Conservation (phyloP, 1,140 invertebrate genomes). For the Zaprionus camerounensis region DNA sequence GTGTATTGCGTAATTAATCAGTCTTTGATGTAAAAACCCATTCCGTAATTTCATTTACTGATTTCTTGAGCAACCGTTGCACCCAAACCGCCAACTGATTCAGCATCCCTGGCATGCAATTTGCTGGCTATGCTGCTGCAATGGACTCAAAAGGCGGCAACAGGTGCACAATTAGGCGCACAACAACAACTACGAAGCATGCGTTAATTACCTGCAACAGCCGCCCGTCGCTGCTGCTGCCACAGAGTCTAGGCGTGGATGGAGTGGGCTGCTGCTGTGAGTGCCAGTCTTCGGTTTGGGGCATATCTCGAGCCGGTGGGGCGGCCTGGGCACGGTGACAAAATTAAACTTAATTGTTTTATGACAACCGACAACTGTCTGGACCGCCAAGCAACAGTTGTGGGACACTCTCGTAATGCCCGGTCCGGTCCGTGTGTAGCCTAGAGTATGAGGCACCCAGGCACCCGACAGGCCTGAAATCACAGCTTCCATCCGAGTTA, state of each 20-base stretch:
- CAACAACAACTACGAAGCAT: constrained; percentile 63
- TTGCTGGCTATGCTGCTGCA: constrained; percentile 27
- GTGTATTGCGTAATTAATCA: not conserved
- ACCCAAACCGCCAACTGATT: constrained; percentile 28
- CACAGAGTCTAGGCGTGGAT: constrained; percentile 15
- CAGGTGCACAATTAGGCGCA: constrained; percentile 73
- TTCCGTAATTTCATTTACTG: constrained; percentile 11
- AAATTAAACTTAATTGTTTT: constrained; percentile 83
- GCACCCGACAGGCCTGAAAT: constrained; percentile 20
- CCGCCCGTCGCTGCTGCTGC: constrained; percentile 31
- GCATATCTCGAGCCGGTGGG: constrained; percentile 9
- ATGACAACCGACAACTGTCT: constrained; percentile 61
- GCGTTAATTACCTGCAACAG: constrained; percentile 64
- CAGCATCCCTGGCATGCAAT: constrained; percentile 31
- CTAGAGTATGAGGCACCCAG: constrained; percentile 36
- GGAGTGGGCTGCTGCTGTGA: constrained; percentile 10
- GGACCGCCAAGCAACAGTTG: constrained; percentile 46
- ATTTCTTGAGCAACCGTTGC: constrained; percentile 35
- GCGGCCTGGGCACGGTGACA: constrained; percentile 68
- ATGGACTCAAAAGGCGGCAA: constrained; percentile 67
- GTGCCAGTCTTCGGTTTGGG: constrained; percentile 3
- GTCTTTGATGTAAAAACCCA: not conserved
- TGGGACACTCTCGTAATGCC: constrained; percentile 14
- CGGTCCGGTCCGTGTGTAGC: constrained; percentile 30
- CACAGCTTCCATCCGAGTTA: constrained; percentile 30